phyloP scores from a whole-genome alignment of 2,888 invertebrate species.

The Drosophila monieri region DNA sequence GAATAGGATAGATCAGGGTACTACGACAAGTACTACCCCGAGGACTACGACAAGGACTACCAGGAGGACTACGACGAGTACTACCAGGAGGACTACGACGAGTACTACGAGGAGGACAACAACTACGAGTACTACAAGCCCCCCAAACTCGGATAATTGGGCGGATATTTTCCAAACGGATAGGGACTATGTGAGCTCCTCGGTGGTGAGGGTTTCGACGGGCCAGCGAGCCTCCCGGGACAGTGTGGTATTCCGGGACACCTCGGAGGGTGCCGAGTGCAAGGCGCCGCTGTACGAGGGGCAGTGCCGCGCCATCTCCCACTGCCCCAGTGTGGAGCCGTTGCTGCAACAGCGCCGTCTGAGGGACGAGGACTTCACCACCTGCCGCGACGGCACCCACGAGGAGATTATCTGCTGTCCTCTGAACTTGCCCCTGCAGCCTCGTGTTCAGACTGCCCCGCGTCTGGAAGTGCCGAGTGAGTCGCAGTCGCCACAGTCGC shows the following conservation, averaged over 20 bases:
- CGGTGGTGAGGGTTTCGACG: neutral
- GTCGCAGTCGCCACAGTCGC: neutral
- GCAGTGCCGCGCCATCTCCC: slow-evolving; percentile 44
- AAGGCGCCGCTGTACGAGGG: slow-evolving; percentile 64
- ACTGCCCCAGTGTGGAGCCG: slow-evolving; percentile 44
- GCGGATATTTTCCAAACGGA: slow-evolving; percentile 57
- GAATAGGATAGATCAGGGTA: slow-evolving; percentile 15
- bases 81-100: neutral
- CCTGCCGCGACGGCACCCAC: slow-evolving; percentile 47
- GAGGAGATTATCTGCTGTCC: slow-evolving; percentile 73
- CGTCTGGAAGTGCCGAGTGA: slow-evolving; percentile 1
- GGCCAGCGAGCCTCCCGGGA: neutral
- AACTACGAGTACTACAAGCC: slow-evolving; percentile 7
- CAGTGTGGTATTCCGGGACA: slow-evolving; percentile 6
- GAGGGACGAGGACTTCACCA: slow-evolving; percentile 47
- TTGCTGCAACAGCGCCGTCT: slow-evolving; percentile 53
- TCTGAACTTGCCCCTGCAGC: slow-evolving; percentile 47
- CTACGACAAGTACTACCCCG: neutral
- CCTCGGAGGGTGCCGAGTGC: slow-evolving; percentile 26
- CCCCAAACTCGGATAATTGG: slow-evolving; percentile 36
- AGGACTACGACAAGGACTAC: slow-evolving; percentile 3
- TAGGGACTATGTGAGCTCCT: slow-evolving; percentile 43
- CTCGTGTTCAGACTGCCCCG: slow-evolving; percentile 32
- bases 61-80: slow-evolving; percentile 7
- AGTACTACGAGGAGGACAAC: too few relatives aligned